Conservation (phyloP, 1,140 invertebrate genomes). For the Drosophila elegans region DNA sequence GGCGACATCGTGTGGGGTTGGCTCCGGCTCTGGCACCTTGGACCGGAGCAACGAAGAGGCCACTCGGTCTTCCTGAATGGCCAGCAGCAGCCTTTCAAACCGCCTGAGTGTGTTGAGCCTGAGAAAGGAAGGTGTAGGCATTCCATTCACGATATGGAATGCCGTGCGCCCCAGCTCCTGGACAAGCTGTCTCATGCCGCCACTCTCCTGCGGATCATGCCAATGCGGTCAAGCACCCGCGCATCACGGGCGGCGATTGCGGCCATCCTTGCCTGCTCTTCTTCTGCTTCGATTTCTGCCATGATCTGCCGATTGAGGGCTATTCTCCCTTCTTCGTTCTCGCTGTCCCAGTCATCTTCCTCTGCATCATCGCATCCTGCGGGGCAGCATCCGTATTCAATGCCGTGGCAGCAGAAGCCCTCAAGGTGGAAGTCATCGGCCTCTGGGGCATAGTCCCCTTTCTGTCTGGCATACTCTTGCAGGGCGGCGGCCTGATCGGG, state of each 20-base stretch:
- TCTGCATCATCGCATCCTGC: constrained; percentile 1
- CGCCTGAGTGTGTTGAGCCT: constrained; percentile 3
- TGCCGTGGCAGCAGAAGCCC: constrained; percentile 1
- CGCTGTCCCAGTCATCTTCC: constrained; percentile 1
- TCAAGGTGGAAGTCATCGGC: not conserved
- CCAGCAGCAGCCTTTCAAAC: constrained; percentile 3
- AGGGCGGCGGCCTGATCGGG: constrained; percentile 1
- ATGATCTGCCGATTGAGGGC: constrained; percentile 1
- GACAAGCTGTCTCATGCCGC: constrained; percentile 1
- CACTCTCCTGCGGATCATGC: not conserved
- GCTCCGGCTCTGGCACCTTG: constrained; percentile 3
- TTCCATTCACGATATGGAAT: not conserved
- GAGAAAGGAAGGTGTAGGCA: not conserved
- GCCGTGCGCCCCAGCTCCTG: constrained; percentile 2
- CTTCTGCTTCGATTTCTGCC: not conserved
- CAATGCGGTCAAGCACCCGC: not conserved
- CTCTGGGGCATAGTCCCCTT: constrained; percentile 3
- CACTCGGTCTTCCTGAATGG: constrained; percentile 3
- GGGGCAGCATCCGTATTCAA: constrained; percentile 2
- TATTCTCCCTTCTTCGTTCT: constrained; percentile 1
- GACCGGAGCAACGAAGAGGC: constrained; percentile 3
- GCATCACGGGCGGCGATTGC: not conserved
- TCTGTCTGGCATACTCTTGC: constrained; percentile 2
- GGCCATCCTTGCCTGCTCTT: constrained; percentile 1
- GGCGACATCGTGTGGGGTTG: constrained; percentile 1